Percentiles rank a stretch among this genome's conserved stretches.
phyloP scores from a whole-genome alignment of 2,888 invertebrate genomes.

The Linhomoeus sp. region DNA sequence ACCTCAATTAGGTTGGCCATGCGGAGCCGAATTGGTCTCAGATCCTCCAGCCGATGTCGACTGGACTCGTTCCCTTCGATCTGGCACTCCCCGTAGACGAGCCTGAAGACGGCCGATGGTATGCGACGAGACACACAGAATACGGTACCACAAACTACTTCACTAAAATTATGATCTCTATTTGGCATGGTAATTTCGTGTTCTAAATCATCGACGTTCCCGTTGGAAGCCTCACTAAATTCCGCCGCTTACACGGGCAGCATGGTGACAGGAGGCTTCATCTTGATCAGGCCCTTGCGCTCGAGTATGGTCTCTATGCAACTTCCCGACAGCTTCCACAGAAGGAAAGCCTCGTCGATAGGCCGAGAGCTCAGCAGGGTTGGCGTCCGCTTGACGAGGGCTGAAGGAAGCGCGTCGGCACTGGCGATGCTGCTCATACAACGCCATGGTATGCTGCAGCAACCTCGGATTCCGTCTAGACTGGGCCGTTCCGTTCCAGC shows the following conservation, averaged over 20 bases:
- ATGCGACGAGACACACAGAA: no score
- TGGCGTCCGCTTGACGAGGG: neutral
- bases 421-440: no score
- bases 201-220: neutral
- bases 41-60: conserved; percentile 49
- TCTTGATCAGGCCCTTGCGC: conserved; percentile 67
- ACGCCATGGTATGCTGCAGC: no score
- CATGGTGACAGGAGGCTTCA: conserved; percentile 41
- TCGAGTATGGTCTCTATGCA: conserved; percentile 71
- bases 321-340: conserved; percentile 84
- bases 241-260: conserved; percentile 29
- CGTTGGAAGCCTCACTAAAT: no score
- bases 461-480: no score
- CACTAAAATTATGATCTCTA: no score
- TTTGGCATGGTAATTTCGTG: conserved; percentile 1
- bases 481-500: no score
- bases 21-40: conserved; percentile 48
- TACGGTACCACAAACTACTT: no score
- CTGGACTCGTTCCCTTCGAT: conserved; percentile 58
- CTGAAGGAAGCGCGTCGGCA: no score
- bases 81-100: conserved; percentile 50
- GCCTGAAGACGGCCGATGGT: no score
- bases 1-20: conserved; percentile 44
- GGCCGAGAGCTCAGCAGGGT: conserved; percentile 32
- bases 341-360: conserved; percentile 65